Evolutionary conservation across 2,113 vertebrate genomes (phyloP).

Genomic region (Sprattus sprattus): DNA sequence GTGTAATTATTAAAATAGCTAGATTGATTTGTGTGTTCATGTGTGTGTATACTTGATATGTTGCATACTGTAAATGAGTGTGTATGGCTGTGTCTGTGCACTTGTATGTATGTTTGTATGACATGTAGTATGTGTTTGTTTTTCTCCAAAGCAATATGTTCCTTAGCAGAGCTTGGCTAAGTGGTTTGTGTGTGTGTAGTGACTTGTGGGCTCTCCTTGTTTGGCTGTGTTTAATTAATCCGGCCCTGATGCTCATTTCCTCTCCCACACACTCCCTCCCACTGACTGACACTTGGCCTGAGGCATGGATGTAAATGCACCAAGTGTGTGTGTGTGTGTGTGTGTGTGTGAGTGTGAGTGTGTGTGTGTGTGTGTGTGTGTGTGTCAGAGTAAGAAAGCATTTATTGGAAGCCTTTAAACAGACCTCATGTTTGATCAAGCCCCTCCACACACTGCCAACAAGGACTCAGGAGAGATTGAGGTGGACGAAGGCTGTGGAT

Average conservation of each 20-base stretch:
- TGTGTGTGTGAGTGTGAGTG: neutral
- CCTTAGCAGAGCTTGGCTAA: neutral
- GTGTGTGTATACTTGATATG: neutral
- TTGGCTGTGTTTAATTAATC: conserved; percentile 49
- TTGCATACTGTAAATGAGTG: neutral
- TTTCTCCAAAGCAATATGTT: neutral
- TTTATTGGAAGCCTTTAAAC: conserved; percentile 49
- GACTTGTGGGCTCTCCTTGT: conserved; percentile 24
- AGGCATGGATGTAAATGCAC: conserved; percentile 50
- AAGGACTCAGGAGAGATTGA: neutral
- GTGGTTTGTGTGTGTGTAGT: conserved; percentile 3
- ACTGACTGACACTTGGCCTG: conserved; percentile 54
- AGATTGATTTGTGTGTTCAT: neutral
- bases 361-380: neutral
- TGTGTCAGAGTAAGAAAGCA: conserved; percentile 34
- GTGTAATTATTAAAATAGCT: neutral
- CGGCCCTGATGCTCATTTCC: conserved; percentile 37
- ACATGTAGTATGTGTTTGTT: neutral
- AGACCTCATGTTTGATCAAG: conserved; percentile 43
- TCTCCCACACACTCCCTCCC: conserved; percentile 39
- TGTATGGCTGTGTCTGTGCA: neutral
- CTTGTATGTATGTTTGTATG: neutral
- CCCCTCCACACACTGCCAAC: conserved; percentile 3
- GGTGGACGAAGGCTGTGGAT: neutral
- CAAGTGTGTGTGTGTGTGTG: neutral